Base-by-base conservation (phyloP, 2,797 vertebrate species). In the Ptychadena robeensis region DNA sequence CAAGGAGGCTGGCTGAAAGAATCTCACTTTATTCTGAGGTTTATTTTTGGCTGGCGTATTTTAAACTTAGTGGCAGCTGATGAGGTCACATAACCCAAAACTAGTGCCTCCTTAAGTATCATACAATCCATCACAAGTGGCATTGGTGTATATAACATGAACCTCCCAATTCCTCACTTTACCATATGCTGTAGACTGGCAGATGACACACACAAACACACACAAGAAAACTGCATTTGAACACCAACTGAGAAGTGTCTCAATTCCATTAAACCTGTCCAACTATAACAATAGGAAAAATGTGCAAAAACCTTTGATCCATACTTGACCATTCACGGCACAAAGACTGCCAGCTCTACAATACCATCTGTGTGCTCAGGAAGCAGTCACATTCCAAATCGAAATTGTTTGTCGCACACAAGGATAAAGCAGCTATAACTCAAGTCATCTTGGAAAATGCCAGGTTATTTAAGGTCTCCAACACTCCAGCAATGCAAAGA, bases 381-480 rank as follows among this genome's bases (percentile, higher is more conserved):
- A 67, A 66, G 48, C 31, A 0, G 40, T 59, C 28, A n/a, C 44
- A 22, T 61, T 57, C 34, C n/a, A 28, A 11, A 12, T 30, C 48
- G 27, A 15, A 59, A 73, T 14, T 30, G 14, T 76, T 40, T 64
- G 73, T 53, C 40, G n/a, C 44, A 67, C 75, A 32, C 53, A 65
- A 66, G 64, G 14, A 64, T 67, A 38, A 57, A 57, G 40, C 12
- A 18, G 11, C 25, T 27, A 65, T 1, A 53, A 37, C n/a, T 32
- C 61, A 34, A 38, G 53, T 61, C 53, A 59, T 9, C n/a, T 38
- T 35, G 15, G 53, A 63, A 75, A 64, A 75, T 61, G 35, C 35
- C 34, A 75, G 59, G 76, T 69, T 57, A 79, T 31, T 15, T 68
- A 48, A 78, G 75, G 75, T 78, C 65, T 34, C 32, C 18, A 22